These are phyloP conservation scores for Thalassaphorura encarpata DNA, from an alignment of 1,140 invertebrate genomes.

Conservation along the genomic window DNA sequence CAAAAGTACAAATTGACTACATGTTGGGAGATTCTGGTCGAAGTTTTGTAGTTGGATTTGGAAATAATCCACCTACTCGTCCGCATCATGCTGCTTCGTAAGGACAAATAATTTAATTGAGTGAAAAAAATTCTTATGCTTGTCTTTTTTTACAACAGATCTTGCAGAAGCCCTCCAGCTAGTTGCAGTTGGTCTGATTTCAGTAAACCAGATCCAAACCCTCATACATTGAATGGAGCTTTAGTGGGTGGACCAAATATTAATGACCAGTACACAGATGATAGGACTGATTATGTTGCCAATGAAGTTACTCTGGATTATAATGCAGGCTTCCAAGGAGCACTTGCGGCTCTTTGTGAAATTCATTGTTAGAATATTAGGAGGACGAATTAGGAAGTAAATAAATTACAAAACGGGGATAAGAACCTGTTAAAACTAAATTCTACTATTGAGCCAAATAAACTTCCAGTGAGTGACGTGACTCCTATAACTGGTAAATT, in stretches of 20 bases:
- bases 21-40: conserved; percentile 40
- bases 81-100: conserved; percentile 22
- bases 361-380: no score
- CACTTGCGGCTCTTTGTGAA: conserved; percentile 13
- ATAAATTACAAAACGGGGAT: no score
- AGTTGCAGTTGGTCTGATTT: conserved; percentile 45
- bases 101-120: neutral
- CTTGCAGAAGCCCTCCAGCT: conserved; percentile 43
- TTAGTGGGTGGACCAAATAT: conserved; percentile 48
- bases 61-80: conserved; percentile 37
- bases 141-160: conserved; percentile 35
- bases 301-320: conserved; percentile 50
- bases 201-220: conserved; percentile 40
- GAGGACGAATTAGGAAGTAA: no score
- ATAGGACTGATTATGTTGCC: conserved; percentile 44
- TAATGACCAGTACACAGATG: conserved; percentile 44
- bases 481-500: no score
- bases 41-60: conserved; percentile 43
- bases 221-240: conserved; percentile 46
- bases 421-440: no score
- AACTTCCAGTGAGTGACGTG: no score
- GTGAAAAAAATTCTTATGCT: neutral
- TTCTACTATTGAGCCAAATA: no score
- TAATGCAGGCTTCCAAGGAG: conserved; percentile 47
- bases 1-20: conserved; percentile 41